Percentiles rank a stretch among this genome's conserved stretches.
Conservation (phyloP, 2,113 vertebrate species). For the Nanorana parkeri region DNA sequence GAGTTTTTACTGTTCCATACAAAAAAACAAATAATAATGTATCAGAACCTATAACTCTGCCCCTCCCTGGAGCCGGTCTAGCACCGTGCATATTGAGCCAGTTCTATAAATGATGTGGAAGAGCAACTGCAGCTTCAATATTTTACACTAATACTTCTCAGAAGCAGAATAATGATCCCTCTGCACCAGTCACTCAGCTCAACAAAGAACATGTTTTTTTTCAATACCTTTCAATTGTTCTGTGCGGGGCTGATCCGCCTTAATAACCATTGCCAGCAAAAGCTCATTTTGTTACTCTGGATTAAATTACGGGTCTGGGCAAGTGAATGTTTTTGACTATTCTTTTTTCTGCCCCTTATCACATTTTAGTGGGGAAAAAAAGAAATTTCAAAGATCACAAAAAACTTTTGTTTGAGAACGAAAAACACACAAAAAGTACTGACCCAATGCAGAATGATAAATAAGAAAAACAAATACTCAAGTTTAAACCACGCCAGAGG, state of each 20-base stretch:
- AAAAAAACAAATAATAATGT: not conserved
- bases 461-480: too few relatives aligned
- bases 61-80: not conserved
- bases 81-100: not conserved
- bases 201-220: not conserved
- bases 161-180: not conserved
- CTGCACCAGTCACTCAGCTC: slow-evolving; percentile 6
- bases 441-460: too few relatives aligned
- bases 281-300: too few relatives aligned
- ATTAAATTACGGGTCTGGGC: too few relatives aligned
- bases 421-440: too few relatives aligned
- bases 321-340: too few relatives aligned
- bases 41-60: not conserved
- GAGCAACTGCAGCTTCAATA: not conserved
- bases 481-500: too few relatives aligned
- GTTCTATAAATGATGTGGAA: not conserved
- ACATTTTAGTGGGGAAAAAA: too few relatives aligned
- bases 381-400: too few relatives aligned
- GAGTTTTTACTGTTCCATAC: not conserved
- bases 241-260: not conserved
- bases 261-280: not conserved
- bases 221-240: not conserved
- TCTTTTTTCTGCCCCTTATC: too few relatives aligned
- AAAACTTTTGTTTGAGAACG: too few relatives aligned
- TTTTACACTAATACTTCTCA: slow-evolving; percentile 3